phyloP scores from a whole-genome alignment of 2,888 invertebrate species.

The Creontiades dilutus region DNA sequence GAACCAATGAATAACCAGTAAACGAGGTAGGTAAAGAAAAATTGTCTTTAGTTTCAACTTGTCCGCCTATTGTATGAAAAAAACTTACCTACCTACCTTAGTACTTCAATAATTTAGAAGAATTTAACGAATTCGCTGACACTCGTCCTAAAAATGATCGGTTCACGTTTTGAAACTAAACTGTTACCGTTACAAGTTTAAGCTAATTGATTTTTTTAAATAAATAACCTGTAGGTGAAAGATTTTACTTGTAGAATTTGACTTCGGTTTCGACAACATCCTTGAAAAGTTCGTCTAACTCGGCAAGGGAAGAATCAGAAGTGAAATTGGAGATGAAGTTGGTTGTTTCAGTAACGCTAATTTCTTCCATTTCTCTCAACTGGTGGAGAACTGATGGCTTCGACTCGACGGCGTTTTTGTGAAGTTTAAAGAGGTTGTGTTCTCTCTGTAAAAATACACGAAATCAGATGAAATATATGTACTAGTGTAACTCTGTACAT shows the following conservation, averaged over 20 bases:
- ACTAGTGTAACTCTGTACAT: too few species aligned
- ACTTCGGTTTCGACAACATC: constrained; percentile 76
- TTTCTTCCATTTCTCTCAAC: constrained; percentile 75
- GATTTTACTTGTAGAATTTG: constrained; percentile 76
- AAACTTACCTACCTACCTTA: too few species aligned
- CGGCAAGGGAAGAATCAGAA: constrained; percentile 74
- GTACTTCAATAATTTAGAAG: too few species aligned
- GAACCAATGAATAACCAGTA: too few species aligned
- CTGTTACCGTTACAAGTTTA: neutral
- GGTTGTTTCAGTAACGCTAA: constrained; percentile 75
- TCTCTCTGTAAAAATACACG: constrained; percentile 5
- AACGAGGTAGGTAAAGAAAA: too few species aligned
- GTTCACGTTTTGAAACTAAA: neutral
- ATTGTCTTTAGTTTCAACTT: too few species aligned
- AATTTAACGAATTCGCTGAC: too few species aligned
- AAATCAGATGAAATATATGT: too few species aligned
- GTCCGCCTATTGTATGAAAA: too few species aligned
- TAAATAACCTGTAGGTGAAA: neutral
- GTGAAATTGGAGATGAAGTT: constrained; percentile 74
- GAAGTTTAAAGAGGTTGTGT: constrained; percentile 73
- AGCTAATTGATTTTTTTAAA: neutral
- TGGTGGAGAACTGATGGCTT: constrained; percentile 70
- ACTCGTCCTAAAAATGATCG: neutral
- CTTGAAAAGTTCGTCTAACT: constrained; percentile 76
- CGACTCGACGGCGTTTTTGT: constrained; percentile 65